Base-by-base conservation (phyloP, 2,888 invertebrate species). In the Lasioglossum lativentre region DNA sequence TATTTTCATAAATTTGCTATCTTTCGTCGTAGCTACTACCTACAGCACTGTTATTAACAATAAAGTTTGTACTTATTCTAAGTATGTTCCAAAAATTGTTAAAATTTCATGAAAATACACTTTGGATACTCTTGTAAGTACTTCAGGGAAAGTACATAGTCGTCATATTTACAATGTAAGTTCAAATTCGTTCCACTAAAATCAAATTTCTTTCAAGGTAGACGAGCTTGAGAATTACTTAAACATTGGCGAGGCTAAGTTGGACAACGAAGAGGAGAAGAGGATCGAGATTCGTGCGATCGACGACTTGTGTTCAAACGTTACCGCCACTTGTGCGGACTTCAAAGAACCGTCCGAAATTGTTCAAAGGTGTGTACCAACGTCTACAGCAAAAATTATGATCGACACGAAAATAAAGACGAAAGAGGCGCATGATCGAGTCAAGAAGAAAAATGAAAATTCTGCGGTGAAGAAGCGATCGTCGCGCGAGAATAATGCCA, bases 211-310 rank as follows among this genome's bases (percentile, higher is more conserved):
- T 42, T 66, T 66, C 2, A 68, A 91, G 91, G 91, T 92, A 34
- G 84, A 86, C 6, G 88, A 91, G 42, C 77, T 93, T 23, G 85
- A 90, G 63, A 84, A 63, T 75, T 89, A 89, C 8, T 70, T 90
- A 10, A 85, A 42, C 19, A 47, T 77, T 10, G 78, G 75, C 30
- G 47, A 80, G 6, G 63, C n/a, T 6, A 34, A 38, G 6, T 27
- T 14, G 27, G n/a, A 38, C 12, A 30, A 68, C 0, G 38, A 47
- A 27, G 19, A 27, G 59, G 74, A 52, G 8, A 86, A 77, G 19
- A 81, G 34, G 4, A 23, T 83, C 2, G 59, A 70, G 10, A 66
- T 75, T 0, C 82, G 84, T 0, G 84, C 78, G 3, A 80, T 88
- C 59, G 82, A 84, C 14, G 82, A 80, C 47, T 38, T 82, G 34